Conservation (phyloP, 2,888 invertebrate species). For the Clostera curtula region DNA sequence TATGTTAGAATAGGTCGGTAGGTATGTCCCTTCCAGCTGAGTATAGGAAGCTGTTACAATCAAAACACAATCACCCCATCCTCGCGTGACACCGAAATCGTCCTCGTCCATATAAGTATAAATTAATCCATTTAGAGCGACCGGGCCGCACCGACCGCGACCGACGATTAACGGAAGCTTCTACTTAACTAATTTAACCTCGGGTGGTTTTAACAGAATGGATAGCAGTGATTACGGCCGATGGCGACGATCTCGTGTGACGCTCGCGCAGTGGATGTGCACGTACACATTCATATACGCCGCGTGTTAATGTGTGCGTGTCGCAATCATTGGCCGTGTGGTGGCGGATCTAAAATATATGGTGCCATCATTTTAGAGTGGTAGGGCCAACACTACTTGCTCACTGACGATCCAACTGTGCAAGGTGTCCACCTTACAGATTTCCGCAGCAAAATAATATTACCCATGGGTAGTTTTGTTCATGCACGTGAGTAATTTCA, state of each 20-base stretch:
- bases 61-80: slow-evolving; percentile 73
- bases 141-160: slow-evolving; percentile 63
- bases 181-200: slow-evolving; percentile 76
- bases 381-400: no score
- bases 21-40: no score
- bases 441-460: no score
- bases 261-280: slow-evolving; percentile 33
- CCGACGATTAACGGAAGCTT: slow-evolving; percentile 75
- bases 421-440: no score
- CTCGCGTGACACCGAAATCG: slow-evolving; percentile 73
- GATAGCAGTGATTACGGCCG: slow-evolving; percentile 73
- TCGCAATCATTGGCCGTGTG: slow-evolving; percentile 37
- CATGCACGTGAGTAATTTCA: no score
- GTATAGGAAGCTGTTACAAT: slow-evolving; percentile 70
- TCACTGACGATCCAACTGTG: no score
- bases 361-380: no score
- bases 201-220: slow-evolving; percentile 76
- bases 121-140: slow-evolving; percentile 75
- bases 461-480: no score
- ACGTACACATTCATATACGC: slow-evolving; percentile 31
- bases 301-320: slow-evolving; percentile 12
- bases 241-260: slow-evolving; percentile 54
- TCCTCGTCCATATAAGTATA: slow-evolving; percentile 73
- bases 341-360: no score
- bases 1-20: slow-evolving; percentile 62